Evolutionary conservation across 2,888 invertebrate genomes (phyloP).

Genomic region (Dromius quadrimaculatus): DNA sequence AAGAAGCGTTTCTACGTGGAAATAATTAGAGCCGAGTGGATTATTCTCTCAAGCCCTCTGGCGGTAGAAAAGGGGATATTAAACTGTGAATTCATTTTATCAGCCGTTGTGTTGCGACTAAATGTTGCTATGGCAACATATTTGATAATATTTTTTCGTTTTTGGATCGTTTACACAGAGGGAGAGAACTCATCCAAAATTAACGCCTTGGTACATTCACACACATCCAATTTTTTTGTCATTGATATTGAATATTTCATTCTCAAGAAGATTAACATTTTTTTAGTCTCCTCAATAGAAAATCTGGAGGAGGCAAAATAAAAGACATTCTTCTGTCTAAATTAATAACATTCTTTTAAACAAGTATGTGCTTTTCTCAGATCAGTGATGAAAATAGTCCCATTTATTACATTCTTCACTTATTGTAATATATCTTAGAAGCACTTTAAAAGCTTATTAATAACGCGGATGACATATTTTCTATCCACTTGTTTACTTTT

Average conservation of each 20-base stretch:
- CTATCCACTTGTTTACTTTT: no score
- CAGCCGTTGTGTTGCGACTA: conserved; percentile 13
- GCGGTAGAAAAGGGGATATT: conserved; percentile 7
- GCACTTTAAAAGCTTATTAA: no score
- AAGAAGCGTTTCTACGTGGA: conserved; percentile 41
- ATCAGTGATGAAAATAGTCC: conserved; percentile 8
- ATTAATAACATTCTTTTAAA: conserved; percentile 22
- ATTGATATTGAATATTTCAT: background rate
- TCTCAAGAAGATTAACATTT: no score
- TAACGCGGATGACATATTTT: no score
- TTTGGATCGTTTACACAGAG: background rate
- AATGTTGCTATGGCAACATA: conserved; percentile 29
- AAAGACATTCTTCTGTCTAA: conserved; percentile 28
- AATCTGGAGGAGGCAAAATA: no score
- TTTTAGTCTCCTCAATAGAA: no score
- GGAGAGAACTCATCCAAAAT: conserved; percentile 5
- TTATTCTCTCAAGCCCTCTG: conserved; percentile 14
- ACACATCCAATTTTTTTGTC: background rate
- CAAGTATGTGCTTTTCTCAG: conserved; percentile 7
- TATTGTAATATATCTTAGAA: conserved; percentile 31
- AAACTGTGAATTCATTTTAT: conserved; percentile 29
- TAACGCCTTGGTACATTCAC: conserved; percentile 5
- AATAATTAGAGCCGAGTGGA: conserved; percentile 45
- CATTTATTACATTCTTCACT: conserved; percentile 22
- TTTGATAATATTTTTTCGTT: conserved; percentile 23